Evolutionary conservation across 2,888 invertebrate species (phyloP), one percentile per base, ranked within the genome.

Genomic region (Nomada fucata): DNA sequence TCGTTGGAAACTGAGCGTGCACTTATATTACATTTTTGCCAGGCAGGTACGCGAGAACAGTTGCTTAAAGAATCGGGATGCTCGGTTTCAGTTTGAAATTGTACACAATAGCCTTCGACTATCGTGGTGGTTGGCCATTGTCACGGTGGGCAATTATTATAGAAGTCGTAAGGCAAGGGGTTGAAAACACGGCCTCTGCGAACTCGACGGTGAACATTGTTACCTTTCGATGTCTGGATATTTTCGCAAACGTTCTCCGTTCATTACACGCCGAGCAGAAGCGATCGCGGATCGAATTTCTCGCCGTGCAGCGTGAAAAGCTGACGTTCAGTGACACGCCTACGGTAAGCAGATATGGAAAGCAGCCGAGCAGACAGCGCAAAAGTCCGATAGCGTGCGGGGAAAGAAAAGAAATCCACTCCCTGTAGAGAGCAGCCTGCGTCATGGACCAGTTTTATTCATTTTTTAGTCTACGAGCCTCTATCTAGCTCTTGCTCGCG

Each of bases 401-500:
- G 2, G 29, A 26, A 15, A 71, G 50, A 68, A 79, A 73, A 79
- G 79, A 79, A 79, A 80, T 63, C 44, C 57, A 59, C 79, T 68
- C 64, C 42, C 50, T 10, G 53, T 44, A 64, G 69, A 42, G 64
- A 42, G 64, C 55, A 61, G 71, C 77, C 47, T 29, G 64, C 73
- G 81, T 74, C 80, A 69, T 74, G 60, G 74, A 79, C 65, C 69
- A 79, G 74, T 81, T 79, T 79, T 81, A 81, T 81, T 81, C 73
- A 79, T 81, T 79, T 81, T 79, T 70, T 74, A 74, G 59, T 36
- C 79, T 18, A 65, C 59, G 65, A 53, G 65, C 42, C 13, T 53
- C 47, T 26, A 2, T 3, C 68, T 18, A 23, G 26, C 42, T 23
- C 18, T 52, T n/a, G 9, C 68, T 53, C 42, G 1, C 18, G 52